A percentile compares a stretch with the other conserved stretches of the same genome.
Conservation (phyloP, 2,113 vertebrate genomes). For the Callipepla californica region DNA sequence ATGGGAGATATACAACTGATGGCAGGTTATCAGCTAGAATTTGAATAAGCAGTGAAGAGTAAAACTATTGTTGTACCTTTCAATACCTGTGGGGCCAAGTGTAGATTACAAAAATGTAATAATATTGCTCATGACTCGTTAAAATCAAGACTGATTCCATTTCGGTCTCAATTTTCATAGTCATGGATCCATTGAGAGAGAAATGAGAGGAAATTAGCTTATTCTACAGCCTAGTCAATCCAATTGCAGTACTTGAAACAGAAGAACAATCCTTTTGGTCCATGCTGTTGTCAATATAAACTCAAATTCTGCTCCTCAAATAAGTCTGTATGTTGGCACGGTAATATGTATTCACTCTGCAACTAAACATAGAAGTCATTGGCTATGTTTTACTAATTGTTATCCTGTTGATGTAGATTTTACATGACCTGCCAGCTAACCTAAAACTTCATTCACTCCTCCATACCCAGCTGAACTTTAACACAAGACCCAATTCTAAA, state of each 20-base stretch:
- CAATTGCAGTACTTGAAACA: background rate
- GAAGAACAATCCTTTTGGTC: background rate
- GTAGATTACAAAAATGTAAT: background rate
- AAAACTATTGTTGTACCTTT: background rate
- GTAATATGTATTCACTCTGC: background rate
- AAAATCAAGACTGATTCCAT: background rate
- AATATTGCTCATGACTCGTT: background rate
- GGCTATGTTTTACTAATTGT: background rate
- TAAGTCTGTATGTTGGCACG: background rate
- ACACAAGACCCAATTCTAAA: background rate
- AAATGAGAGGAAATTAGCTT: background rate
- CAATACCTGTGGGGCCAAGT: background rate
- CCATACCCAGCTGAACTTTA: background rate
- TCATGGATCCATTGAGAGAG: background rate
- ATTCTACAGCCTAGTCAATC: background rate
- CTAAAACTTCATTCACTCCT: background rate
- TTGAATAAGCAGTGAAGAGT: background rate
- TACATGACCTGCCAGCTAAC: background rate
- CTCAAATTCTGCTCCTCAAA: background rate
- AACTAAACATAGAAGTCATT: background rate
- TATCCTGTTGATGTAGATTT: background rate
- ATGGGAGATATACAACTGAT: rapidly evolving
- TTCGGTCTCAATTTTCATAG: background rate
- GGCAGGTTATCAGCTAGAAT: background rate
- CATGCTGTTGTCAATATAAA: background rate